Conservation (phyloP, 1,140 invertebrate species). For the Orussus abietinus region DNA sequence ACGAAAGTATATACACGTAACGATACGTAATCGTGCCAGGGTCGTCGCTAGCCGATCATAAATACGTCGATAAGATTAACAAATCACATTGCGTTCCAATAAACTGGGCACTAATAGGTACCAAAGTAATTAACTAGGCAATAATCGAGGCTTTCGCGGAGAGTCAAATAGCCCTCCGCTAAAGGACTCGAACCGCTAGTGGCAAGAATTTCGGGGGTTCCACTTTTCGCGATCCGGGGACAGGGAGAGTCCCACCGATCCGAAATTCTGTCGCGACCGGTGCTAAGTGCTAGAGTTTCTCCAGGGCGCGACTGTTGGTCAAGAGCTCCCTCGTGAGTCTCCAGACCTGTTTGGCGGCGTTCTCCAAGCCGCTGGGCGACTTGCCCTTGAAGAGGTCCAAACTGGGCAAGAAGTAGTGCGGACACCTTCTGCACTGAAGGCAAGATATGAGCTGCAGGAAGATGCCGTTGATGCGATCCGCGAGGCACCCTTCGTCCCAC, state of each 20-base stretch:
- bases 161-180: too few species aligned
- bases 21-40: conserved; percentile 18
- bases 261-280: too few species aligned
- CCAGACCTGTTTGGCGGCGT: conserved; percentile 90
- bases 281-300: conserved; percentile 76
- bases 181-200: too few species aligned
- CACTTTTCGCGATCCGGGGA: too few species aligned
- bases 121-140: too few species aligned
- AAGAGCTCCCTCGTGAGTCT: conserved; percentile 81
- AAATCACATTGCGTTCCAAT: conserved; percentile 15
- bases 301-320: conserved; percentile 82
- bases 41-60: conserved; percentile 18
- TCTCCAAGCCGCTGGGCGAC: conserved; percentile 78
- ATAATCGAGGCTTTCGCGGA: too few species aligned
- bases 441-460: conserved; percentile 93
- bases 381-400: conserved; percentile 88
- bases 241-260: too few species aligned
- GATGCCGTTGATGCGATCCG: conserved; percentile 91
- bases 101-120: too few species aligned
- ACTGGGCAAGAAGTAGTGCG: conserved; percentile 87
- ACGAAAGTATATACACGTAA: conserved; percentile 31
- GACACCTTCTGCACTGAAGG: conserved; percentile 88
- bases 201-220: too few species aligned
- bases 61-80: conserved; percentile 21
- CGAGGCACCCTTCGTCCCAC: conserved; percentile 87